Evolutionary conservation across 2,113 vertebrate species (phyloP), one percentile per base, ranked within the genome.

Genomic region (Xenopus laevis): DNA sequence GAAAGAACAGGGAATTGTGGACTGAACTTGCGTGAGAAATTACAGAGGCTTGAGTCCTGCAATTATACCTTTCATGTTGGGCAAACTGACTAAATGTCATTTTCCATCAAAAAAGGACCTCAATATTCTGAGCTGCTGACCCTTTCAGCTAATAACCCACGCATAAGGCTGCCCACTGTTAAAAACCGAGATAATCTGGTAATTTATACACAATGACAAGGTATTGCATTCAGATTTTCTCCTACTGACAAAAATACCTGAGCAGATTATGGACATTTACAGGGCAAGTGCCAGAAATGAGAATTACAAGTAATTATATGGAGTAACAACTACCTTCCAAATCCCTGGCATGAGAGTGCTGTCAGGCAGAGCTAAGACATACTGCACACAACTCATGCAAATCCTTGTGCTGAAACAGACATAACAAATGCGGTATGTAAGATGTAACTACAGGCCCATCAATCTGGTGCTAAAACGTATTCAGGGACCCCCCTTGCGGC

Each of bases 271-370:
- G 50, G 13, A 52, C n/a, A 17, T n/a, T 30, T 63, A 50, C 7
- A 52, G 18, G 63, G 33, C 33, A 10, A 11, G 18, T 72, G 50
- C 61, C 71, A 72, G 65, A 55, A 52, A 45, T 63, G 61, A 55
- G 30, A 55, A 65, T 72, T 72, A 72, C 17, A 12, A 44, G n/a
- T 55, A 63, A 59, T 52, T 63, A 23, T 40, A 5, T 40, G 6
- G 33, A 40, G 33, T 40, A 40, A 40, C 33, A 40, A 40, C 33
- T 40, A 9, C 33, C 33, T 40, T 40, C 33, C 33, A 40, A 40
- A 2, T 40, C 33, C 1, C 33, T 40, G 33, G 3, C 33, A 40
- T 40, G 33, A 40, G 33, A 40, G 33, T 40, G 33, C 33, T 40
- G 33, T 40, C 33, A 40, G 33, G 33, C 33, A 40, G 33, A 6